Evolutionary conservation across 2,113 vertebrate species (phyloP).

Genomic region (Steatornis caripensis): DNA sequence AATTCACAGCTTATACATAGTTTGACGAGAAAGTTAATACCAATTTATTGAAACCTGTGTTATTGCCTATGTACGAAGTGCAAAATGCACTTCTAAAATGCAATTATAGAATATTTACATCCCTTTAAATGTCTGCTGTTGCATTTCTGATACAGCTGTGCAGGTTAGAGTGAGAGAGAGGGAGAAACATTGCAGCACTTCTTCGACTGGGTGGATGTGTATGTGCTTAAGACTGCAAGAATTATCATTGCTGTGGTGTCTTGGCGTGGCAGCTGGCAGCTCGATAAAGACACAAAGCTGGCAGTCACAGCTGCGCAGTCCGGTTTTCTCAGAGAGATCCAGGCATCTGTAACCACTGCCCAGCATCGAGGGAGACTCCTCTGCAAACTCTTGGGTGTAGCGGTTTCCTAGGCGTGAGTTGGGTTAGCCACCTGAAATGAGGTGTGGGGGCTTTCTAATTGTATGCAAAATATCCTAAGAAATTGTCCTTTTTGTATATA

Average conservation of each 20-base stretch:
- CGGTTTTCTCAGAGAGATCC: not conserved
- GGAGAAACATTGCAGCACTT: not conserved
- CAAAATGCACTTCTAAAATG: too few relatives aligned
- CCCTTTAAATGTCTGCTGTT: not conserved
- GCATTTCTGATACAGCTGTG: not conserved
- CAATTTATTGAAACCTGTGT: not conserved
- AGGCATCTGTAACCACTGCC: not conserved
- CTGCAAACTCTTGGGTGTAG: not conserved
- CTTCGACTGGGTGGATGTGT: not conserved
- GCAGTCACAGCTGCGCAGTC: not conserved
- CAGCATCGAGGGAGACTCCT: not conserved
- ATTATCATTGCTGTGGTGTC: not conserved
- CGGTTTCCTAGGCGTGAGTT: not conserved
- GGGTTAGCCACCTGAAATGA: not conserved
- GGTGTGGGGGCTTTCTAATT: not conserved
- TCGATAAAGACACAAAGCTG: not conserved
- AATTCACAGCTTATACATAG: not conserved
- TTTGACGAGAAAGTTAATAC: not conserved
- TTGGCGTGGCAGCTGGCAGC: fast-evolving
- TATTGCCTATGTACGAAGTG: not conserved
- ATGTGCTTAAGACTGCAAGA: not conserved
- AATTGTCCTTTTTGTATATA: not conserved
- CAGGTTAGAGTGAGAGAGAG: not conserved
- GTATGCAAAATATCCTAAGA: not conserved
- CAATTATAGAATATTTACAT: not conserved